A percentile compares a stretch with the other conserved stretches of the same genome.
Evolutionary conservation across 2,113 vertebrate species (phyloP).

Genomic region (Odontesthes bonariensis): DNA sequence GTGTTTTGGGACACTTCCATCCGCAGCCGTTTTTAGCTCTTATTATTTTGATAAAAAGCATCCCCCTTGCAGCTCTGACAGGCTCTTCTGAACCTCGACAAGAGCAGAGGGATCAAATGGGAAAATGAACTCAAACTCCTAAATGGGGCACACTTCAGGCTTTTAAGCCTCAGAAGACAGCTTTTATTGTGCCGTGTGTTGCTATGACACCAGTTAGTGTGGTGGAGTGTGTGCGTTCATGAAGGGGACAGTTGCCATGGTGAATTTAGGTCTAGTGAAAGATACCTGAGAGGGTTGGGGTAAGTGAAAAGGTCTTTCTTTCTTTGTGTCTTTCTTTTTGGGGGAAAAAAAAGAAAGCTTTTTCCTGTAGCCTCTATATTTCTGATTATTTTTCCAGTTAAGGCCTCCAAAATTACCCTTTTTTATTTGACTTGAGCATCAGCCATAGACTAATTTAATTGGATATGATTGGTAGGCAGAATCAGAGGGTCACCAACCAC

Average conservation of each 20-base stretch:
- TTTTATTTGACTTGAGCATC: no score
- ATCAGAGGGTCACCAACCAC: background rate
- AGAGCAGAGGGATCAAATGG: conserved; percentile 57
- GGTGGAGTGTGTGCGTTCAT: conserved; percentile 1
- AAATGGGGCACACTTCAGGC: conserved; percentile 70
- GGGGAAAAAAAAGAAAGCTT: background rate
- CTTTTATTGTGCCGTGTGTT: conserved; percentile 63
- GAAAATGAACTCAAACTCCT: conserved; percentile 59
- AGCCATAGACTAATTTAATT: no score
- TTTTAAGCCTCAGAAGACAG: conserved; percentile 50
- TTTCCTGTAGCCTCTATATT: background rate
- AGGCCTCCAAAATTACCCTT: background rate
- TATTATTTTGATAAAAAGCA: conserved; percentile 36
- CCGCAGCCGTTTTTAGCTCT: conserved; percentile 18
- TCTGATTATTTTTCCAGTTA: background rate
- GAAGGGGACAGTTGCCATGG: conserved; percentile 65
- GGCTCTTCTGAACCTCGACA: conserved; percentile 32
- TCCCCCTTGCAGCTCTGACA: conserved; percentile 29
- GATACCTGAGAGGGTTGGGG: conserved; percentile 60
- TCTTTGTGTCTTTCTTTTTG: background rate
- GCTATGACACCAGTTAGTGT: conserved; percentile 64
- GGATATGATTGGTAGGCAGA: background rate
- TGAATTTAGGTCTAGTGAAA: conserved; percentile 22
- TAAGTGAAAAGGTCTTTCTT: background rate
- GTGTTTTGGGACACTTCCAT: conserved; percentile 14